These are phyloP conservation scores for Podiceps cristatus DNA, from an alignment of 2,113 vertebrate genomes.

Conservation along the genomic window DNA sequence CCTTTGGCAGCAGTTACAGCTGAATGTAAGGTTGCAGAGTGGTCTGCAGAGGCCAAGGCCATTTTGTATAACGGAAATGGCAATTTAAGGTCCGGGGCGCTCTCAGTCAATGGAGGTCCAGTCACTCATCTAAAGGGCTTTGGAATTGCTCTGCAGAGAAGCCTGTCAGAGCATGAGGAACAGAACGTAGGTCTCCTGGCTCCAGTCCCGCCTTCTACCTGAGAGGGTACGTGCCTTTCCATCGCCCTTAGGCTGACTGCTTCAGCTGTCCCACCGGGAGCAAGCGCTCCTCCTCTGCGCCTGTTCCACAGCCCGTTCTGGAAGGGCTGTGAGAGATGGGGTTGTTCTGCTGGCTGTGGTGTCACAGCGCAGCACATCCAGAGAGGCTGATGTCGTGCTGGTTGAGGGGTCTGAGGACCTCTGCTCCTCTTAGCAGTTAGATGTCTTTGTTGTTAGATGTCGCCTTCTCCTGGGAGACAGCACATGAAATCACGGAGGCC, in stretches of 20 bases:
- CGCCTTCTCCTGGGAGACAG: background rate
- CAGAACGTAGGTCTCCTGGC: background rate
- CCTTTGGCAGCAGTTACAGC: background rate
- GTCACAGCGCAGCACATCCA: fast-evolving
- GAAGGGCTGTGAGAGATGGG: background rate
- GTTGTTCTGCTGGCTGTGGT: background rate
- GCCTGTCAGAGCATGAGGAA: background rate
- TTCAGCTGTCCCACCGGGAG: background rate
- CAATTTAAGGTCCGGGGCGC: background rate
- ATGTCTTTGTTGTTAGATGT: background rate
- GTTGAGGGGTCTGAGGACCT: background rate
- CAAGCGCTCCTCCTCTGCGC: background rate
- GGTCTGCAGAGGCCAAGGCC: background rate
- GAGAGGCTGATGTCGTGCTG: background rate
- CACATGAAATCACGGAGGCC: background rate
- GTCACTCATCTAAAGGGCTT: background rate
- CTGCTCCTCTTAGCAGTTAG: background rate
- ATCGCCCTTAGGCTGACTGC: background rate
- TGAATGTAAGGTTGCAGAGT: background rate
- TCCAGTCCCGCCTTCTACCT: background rate
- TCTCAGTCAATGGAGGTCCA: background rate
- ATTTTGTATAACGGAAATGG: background rate
- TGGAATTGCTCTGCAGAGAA: background rate
- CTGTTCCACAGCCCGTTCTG: background rate
- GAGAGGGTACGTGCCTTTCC: background rate